Evolutionary conservation across 2,888 invertebrate species (phyloP), one percentile per base, ranked within the genome.

Genomic region (Limnephilus rhombicus): DNA sequence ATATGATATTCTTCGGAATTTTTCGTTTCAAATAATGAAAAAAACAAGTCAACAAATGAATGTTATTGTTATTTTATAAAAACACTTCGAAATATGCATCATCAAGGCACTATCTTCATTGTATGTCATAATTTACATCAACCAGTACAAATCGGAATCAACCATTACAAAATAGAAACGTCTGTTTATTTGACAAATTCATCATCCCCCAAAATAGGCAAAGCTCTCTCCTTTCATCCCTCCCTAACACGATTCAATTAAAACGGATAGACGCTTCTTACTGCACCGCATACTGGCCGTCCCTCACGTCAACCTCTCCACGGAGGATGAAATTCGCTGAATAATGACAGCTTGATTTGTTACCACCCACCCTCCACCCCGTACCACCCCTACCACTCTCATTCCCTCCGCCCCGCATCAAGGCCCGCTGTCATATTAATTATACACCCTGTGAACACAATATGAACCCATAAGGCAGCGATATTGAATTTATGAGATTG

Each of bases 291-390:
- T 9, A 86, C 86, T 86, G 86, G 68, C 24, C 68, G 68, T 68
- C 68, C 68, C 68, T 68, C 68, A 68, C 68, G 68, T 86, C 41
- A 45, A 45, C 45, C 45, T n/a, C 45, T 86, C 41, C 82, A 82
- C 45, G 31, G 34, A 82, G 82, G 37, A 90, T 53, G 83, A 85
- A 90, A 90, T 83, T 45, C 85, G 90, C 90, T 83, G 83, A 90
- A 82, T 90, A 82, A 90, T 53, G 90, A 90, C 90, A 90, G 90
- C 49, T 83, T 90, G 90, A 90, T 90, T 90, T 90, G 90, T 53
- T 83, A 37, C 90, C 68, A 68, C 68, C 68, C 68, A 5, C n/a
- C 3, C 24, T 18, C 53, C 7, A 53, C 18, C 68, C 9, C 9
- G 0, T 24, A 24, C 68, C 68, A 18, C 18, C 18, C 15, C n/a